phyloP scores from a whole-genome alignment of 2,888 invertebrate species.

The Deroplatys truncata region DNA sequence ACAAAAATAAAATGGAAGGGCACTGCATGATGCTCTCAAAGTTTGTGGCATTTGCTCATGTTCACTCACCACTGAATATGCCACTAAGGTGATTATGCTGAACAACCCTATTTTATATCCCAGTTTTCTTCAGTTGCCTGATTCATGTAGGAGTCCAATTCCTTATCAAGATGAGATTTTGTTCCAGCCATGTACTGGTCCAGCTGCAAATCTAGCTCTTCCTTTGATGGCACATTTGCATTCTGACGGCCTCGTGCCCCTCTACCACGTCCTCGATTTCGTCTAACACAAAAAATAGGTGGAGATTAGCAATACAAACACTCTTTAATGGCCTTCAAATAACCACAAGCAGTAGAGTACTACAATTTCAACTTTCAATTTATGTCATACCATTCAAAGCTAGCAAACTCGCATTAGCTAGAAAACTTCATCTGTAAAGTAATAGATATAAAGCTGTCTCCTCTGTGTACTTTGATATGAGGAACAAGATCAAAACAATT shows the following conservation, averaged over 20 bases:
- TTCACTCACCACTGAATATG: background rate
- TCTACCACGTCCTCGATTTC: conserved; percentile 9
- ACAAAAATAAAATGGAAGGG: background rate
- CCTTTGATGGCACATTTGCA: conserved; percentile 46
- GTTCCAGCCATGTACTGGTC: conserved; percentile 69
- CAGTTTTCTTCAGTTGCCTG: conserved; percentile 20
- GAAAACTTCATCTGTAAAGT: no score
- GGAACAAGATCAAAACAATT: no score
- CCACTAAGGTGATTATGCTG: background rate
- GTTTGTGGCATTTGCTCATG: background rate
- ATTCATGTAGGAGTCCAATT: conserved; percentile 55
- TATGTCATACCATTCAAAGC: no score
- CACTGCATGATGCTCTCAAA: background rate
- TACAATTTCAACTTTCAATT: no score
- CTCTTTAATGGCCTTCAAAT: no score
- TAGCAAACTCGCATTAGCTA: no score
- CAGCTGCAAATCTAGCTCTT: conserved; percentile 64
- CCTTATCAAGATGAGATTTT: conserved; percentile 53
- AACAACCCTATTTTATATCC: conserved; percentile 10
- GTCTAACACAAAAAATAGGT: background rate
- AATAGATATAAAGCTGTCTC: no score
- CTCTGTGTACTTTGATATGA: no score
- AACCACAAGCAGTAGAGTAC: no score
- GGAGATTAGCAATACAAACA: background rate
- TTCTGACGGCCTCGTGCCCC: conserved; percentile 30